Percentiles rank a stretch among this genome's conserved stretches.
phyloP scores from a whole-genome alignment of 2,113 vertebrate species.

The Phocoena phocoena region DNA sequence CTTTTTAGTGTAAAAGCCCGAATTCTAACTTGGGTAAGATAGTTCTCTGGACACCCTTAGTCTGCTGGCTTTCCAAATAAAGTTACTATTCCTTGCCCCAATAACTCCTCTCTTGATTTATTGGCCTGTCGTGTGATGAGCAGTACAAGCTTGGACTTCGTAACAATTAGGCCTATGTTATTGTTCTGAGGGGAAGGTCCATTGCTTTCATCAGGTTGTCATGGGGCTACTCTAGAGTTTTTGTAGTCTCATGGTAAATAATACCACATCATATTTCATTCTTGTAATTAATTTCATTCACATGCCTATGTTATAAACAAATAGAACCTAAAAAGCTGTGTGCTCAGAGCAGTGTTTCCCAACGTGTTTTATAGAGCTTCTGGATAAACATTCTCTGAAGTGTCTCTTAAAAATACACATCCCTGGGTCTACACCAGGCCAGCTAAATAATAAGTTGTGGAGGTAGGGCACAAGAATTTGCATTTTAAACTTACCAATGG shows the following conservation, averaged over 20 bases:
- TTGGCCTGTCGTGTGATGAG: neutral
- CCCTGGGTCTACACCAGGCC: neutral
- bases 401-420: neutral
- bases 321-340: neutral
- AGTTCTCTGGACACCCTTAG: neutral
- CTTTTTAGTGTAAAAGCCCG: neutral
- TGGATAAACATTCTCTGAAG: neutral
- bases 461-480: neutral
- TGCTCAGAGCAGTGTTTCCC: neutral
- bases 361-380: neutral
- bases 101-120: neutral
- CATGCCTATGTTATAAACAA: neutral
- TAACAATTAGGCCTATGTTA: neutral
- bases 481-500: neutral
- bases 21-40: neutral
- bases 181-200: neutral
- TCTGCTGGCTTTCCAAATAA: neutral
- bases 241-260: neutral
- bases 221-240: neutral
- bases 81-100: neutral
- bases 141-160: neutral
- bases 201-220: neutral
- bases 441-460: neutral
- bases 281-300: neutral
- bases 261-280: neutral